A percentile compares a stretch with the other conserved stretches of the same genome.
Evolutionary conservation across 2,888 invertebrate genomes (phyloP).

Genomic region (Cephus rjabovi): DNA sequence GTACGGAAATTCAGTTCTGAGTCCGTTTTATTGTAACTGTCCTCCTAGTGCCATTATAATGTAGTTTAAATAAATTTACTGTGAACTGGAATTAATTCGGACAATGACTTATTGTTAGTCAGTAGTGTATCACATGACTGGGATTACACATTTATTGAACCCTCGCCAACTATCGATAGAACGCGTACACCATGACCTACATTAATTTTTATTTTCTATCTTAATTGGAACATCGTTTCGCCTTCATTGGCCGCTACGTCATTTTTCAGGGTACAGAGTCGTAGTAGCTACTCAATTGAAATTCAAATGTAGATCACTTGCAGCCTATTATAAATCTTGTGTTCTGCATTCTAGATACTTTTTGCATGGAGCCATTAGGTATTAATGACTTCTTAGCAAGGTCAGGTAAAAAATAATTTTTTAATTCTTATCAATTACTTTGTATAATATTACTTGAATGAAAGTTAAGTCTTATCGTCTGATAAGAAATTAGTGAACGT

Average conservation of each 20-base stretch:
- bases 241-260: neutral
- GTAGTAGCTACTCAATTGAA: neutral
- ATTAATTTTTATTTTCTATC: neutral
- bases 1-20: neutral
- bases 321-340: neutral
- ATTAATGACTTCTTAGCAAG: neutral
- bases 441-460: neutral
- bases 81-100: neutral
- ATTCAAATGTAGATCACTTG: neutral
- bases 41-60: neutral
- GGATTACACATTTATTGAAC: neutral
- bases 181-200: neutral
- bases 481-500: neutral
- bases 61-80: neutral
- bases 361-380: neutral
- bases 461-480: neutral
- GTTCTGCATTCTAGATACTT: neutral
- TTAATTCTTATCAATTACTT: neutral
- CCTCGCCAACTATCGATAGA: neutral
- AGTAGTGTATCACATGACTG: neutral
- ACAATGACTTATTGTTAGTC: neutral
- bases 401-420: neutral
- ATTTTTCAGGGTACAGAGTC: neutral
- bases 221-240: neutral
- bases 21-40: neutral